Evolutionary conservation across 2,888 invertebrate genomes (phyloP).

Genomic region (Tetragnatha montana): DNA sequence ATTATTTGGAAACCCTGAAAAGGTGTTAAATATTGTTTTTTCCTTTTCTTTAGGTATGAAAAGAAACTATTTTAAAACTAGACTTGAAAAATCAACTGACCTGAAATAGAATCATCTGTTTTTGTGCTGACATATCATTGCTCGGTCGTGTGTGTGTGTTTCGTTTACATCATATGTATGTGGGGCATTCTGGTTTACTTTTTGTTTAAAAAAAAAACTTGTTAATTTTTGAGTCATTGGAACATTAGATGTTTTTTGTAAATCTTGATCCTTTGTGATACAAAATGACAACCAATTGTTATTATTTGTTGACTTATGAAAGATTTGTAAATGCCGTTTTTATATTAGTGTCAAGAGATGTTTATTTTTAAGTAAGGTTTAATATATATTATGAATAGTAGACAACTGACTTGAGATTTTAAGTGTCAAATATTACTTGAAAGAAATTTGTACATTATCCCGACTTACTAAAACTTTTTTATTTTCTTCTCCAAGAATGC

Average conservation of each 20-base stretch:
- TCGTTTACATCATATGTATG: slow-evolving; percentile 18
- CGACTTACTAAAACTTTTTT: slow-evolving; percentile 9
- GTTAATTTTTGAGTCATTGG: neutral
- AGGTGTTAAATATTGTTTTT: neutral
- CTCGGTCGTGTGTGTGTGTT: neutral
- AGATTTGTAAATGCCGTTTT: neutral
- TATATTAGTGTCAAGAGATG: neutral
- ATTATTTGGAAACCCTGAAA: too few relatives aligned
- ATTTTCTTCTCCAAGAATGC: neutral
- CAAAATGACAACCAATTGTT: neutral
- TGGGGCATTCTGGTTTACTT: slow-evolving; percentile 18
- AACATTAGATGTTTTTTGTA: neutral
- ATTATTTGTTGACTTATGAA: neutral
- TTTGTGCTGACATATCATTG: slow-evolving; percentile 43
- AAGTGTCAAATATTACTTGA: slow-evolving; percentile 30
- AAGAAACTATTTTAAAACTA: slow-evolving; percentile 65
- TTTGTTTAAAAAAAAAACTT: slow-evolving; percentile 25
- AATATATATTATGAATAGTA: neutral
- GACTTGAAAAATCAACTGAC: neutral
- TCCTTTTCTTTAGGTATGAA: slow-evolving; percentile 57
- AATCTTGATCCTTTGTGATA: neutral
- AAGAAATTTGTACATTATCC: slow-evolving; percentile 18
- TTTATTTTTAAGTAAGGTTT: neutral
- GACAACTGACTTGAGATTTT: slow-evolving; percentile 4
- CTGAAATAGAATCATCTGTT: slow-evolving; percentile 32